Conservation (phyloP, 2,888 invertebrate species). For the Anarsia innoxiella region DNA sequence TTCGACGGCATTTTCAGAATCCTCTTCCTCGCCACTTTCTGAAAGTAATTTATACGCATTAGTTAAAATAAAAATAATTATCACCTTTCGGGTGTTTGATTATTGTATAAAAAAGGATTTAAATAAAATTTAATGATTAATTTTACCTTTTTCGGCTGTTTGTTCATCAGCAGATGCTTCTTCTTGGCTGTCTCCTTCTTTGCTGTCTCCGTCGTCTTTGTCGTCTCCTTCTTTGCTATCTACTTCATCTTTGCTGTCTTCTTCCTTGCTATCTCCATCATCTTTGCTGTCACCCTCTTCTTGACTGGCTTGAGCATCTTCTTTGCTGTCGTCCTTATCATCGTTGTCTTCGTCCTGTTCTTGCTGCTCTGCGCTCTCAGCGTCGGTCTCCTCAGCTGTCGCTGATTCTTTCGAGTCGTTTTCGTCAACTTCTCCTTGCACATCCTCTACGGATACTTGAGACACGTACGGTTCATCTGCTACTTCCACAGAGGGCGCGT, state of each 20-base stretch:
- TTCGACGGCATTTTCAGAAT: slow-evolving; percentile 11
- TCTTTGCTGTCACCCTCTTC: slow-evolving; percentile 20
- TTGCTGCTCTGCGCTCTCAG: slow-evolving; percentile 47
- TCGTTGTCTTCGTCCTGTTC: slow-evolving; percentile 34
- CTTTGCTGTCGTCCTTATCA: slow-evolving; percentile 40
- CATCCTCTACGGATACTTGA: slow-evolving; percentile 64
- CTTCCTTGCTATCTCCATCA: slow-evolving; percentile 26
- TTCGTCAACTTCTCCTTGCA: slow-evolving; percentile 42
- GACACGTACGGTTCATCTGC: slow-evolving; percentile 67
- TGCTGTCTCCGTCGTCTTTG: slow-evolving; percentile 36
- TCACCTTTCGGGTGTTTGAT: not conserved
- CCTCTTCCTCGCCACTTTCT: slow-evolving; percentile 54
- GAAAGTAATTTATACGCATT: slow-evolving; percentile 16
- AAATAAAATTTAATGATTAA: not conserved
- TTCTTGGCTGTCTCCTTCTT: slow-evolving; percentile 35
- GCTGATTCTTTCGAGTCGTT: slow-evolving; percentile 53
- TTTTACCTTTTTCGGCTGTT: slow-evolving; percentile 57
- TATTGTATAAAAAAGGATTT: not conserved
- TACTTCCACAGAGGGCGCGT: slow-evolving; percentile 57
- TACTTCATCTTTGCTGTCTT: slow-evolving; percentile 32
- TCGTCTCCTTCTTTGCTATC: slow-evolving; percentile 37
- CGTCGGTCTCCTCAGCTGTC: slow-evolving; percentile 36
- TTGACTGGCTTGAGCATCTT: slow-evolving; percentile 31
- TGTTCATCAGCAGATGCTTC: slow-evolving; percentile 66
- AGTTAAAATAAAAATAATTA: slow-evolving; percentile 2